Conservation (phyloP, 2,113 vertebrate species). For the Anguilla rostrata region DNA sequence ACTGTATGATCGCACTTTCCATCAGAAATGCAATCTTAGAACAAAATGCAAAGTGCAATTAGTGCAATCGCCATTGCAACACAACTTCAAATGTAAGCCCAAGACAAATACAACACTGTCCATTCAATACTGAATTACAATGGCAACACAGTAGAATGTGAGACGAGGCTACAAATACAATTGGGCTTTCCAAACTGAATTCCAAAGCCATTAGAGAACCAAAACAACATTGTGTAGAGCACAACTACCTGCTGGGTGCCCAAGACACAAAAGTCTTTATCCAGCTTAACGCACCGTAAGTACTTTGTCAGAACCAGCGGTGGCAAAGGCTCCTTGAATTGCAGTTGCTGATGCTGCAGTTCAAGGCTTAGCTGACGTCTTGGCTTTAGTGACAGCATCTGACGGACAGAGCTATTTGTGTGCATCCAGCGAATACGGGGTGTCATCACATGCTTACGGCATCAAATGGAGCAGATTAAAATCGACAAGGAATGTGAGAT, state of each 20-base stretch:
- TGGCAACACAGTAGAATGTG: background rate
- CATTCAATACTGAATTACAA: background rate
- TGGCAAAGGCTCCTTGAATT: background rate
- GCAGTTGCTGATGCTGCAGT: background rate
- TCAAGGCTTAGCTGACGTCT: background rate
- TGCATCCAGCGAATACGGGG: background rate
- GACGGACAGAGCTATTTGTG: background rate
- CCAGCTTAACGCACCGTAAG: background rate
- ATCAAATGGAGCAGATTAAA: background rate
- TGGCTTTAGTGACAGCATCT: background rate
- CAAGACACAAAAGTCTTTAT: background rate
- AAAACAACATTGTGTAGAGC: background rate
- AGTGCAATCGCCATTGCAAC: background rate
- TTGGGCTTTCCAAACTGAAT: background rate
- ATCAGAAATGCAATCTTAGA: too few species aligned
- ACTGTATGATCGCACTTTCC: background rate
- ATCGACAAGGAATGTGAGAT: background rate
- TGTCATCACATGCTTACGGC: background rate
- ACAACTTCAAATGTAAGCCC: background rate
- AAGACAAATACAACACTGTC: background rate
- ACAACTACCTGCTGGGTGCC: background rate
- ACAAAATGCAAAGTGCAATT: background rate
- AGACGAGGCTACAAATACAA: background rate
- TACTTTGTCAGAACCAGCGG: background rate
- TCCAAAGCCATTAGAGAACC: background rate